These are phyloP conservation scores for Eudyptes chrysolophus DNA, from an alignment of 2,113 vertebrate species.

Conservation along the genomic window DNA sequence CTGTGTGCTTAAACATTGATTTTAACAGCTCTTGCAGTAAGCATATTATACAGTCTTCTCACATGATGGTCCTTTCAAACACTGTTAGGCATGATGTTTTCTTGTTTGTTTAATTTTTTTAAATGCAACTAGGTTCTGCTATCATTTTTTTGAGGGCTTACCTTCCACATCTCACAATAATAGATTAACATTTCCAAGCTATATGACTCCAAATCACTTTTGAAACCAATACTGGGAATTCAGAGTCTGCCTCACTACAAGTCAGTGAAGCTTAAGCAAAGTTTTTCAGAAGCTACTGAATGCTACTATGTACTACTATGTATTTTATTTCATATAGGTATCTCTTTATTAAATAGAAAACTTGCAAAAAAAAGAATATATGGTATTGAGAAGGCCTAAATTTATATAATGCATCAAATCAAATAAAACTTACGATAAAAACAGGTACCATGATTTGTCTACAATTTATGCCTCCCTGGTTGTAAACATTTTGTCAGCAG, in stretches of 20 bases:
- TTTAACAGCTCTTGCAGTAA: background rate
- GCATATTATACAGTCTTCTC: background rate
- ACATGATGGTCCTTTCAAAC: background rate
- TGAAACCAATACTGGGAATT: background rate
- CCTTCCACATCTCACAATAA: background rate
- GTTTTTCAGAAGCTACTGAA: background rate
- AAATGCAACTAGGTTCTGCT: background rate
- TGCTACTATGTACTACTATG: background rate
- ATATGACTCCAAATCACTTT: background rate
- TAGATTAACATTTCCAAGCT: background rate
- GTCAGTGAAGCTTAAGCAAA: background rate
- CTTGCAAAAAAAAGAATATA: background rate
- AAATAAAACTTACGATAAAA: background rate
- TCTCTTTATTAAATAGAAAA: background rate
- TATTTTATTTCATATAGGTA: background rate
- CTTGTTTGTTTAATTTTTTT: background rate
- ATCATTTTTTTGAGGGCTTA: background rate
- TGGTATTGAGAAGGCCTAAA: background rate
- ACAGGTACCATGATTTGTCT: background rate
- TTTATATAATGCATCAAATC: background rate
- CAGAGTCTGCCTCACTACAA: background rate
- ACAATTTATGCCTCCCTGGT: background rate
- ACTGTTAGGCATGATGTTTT: background rate
- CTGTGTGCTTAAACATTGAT: background rate
- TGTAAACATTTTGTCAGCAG: constrained; percentile 5